Conservation (phyloP, 2,888 invertebrate genomes). For the Prosopocoilus inquinatus region DNA sequence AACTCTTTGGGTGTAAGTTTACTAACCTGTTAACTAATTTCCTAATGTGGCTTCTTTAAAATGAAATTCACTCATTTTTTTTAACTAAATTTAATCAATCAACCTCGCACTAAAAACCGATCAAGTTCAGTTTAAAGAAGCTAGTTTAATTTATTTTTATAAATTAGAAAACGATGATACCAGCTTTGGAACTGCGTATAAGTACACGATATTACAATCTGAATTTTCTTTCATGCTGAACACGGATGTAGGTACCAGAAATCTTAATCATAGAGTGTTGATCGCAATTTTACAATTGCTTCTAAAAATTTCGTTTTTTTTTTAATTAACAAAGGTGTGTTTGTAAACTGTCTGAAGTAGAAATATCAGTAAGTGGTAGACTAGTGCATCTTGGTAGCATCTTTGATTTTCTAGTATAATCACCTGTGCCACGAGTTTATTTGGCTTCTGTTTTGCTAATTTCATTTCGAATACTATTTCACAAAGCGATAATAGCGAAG, state of each 20-base stretch:
- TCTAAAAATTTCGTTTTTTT: constrained; percentile 23
- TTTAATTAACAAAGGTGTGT: constrained; percentile 35
- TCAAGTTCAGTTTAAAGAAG: background rate
- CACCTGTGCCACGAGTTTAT: too few species aligned
- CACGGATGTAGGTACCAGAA: constrained; percentile 47
- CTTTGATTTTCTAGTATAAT: background rate
- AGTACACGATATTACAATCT: constrained; percentile 13
- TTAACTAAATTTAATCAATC: background rate
- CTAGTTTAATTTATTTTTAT: background rate
- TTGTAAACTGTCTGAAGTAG: constrained; percentile 22
- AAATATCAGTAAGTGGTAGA: constrained; percentile 26
- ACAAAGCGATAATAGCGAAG: too few species aligned
- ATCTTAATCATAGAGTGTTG: constrained; percentile 51
- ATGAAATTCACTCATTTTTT: background rate
- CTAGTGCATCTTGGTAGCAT: constrained; percentile 26
- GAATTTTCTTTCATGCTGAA: constrained; percentile 45
- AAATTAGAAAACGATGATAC: background rate
- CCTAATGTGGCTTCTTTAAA: constrained; percentile 17
- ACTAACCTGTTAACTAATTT: constrained; percentile 46
- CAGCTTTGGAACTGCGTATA: background rate
- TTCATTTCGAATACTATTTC: too few species aligned
- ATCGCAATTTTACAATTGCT: constrained; percentile 30
- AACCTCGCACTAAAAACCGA: background rate
- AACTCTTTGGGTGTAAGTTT: constrained; percentile 53
- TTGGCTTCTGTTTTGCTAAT: too few species aligned